phyloP scores from a whole-genome alignment of 1,140 invertebrate species.

The Triops longicaudatus region DNA sequence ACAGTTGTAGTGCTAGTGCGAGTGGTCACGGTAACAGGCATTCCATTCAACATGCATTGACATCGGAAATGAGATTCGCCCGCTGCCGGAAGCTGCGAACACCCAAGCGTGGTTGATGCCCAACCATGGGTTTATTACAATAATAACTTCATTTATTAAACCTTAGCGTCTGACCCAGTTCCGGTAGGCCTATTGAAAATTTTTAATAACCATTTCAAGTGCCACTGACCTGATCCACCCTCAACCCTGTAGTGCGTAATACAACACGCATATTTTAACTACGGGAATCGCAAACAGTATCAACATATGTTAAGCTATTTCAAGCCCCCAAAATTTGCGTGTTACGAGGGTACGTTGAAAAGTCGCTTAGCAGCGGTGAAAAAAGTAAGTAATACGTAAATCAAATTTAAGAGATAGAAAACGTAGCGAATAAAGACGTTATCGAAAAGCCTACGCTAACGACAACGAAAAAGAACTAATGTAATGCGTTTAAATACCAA shows the following conservation, averaged over 20 bases:
- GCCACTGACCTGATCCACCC: neutral
- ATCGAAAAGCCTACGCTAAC: too few species aligned
- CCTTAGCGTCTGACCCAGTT: neutral
- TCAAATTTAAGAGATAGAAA: too few species aligned
- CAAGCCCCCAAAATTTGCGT: too few species aligned
- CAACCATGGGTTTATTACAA: conserved; percentile 3
- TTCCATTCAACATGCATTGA: conserved; percentile 2
- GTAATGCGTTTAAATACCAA: neutral
- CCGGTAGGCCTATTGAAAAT: neutral
- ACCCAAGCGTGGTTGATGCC: conserved; percentile 1
- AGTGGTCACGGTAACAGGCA: conserved; percentile 3
- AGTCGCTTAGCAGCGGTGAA: too few species aligned
- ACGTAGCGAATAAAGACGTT: too few species aligned
- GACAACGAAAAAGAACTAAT: too few species aligned
- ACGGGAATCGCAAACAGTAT: too few species aligned
- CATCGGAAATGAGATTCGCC: conserved; percentile 2
- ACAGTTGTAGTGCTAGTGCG: neutral
- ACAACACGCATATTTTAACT: too few species aligned
- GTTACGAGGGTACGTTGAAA: too few species aligned
- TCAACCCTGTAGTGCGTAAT: neutral
- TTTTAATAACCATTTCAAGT: neutral
- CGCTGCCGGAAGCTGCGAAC: conserved; percentile 13
- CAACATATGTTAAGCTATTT: too few species aligned
- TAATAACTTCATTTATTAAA: neutral
- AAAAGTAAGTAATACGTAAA: too few species aligned